Evolutionary conservation across 2,797 vertebrate species (phyloP).

Genomic region (Geotrypetes seraphini): DNA sequence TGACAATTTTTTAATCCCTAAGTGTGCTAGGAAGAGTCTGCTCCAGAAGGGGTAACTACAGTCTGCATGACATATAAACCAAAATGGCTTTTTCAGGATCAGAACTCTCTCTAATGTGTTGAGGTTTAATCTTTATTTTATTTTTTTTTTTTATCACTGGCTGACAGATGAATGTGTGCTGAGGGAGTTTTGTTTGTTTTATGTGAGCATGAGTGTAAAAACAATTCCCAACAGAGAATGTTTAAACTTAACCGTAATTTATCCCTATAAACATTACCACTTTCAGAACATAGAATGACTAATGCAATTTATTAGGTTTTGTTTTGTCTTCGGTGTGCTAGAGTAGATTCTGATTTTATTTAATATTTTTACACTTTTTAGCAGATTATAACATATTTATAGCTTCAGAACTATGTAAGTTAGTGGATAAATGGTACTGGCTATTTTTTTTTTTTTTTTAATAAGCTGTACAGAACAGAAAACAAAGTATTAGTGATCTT

Average conservation of each 20-base stretch:
- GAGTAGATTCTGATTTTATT: conserved; percentile 29
- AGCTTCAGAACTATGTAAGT: conserved; percentile 31
- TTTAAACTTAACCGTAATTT: conserved; percentile 15
- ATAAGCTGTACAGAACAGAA: conserved; percentile 31
- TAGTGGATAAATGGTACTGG: conserved; percentile 21
- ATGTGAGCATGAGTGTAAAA: neutral
- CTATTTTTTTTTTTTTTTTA: conserved; percentile 46
- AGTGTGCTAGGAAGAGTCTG: conserved; percentile 11
- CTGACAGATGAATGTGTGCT: conserved; percentile 28
- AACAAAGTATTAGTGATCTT: conserved; percentile 10
- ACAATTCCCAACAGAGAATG: neutral
- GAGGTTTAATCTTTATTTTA: neutral
- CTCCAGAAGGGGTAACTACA: conserved; percentile 1
- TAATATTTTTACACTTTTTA: conserved; percentile 22
- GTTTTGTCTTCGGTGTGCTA: conserved; percentile 32
- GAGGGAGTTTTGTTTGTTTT: conserved; percentile 4
- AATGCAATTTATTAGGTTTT: conserved; percentile 2
- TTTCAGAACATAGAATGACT: conserved; percentile 14
- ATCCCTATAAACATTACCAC: conserved; percentile 20
- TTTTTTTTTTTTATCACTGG: neutral
- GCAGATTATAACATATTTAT: conserved; percentile 20
- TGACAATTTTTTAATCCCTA: conserved; percentile 2
- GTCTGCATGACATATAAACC: neutral
- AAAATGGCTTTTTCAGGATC: accelerated
- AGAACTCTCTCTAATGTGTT: neutral